These are phyloP conservation scores for Brienomyrus brachyistius DNA, from an alignment of 2,113 vertebrate species.

Conservation along the genomic window DNA sequence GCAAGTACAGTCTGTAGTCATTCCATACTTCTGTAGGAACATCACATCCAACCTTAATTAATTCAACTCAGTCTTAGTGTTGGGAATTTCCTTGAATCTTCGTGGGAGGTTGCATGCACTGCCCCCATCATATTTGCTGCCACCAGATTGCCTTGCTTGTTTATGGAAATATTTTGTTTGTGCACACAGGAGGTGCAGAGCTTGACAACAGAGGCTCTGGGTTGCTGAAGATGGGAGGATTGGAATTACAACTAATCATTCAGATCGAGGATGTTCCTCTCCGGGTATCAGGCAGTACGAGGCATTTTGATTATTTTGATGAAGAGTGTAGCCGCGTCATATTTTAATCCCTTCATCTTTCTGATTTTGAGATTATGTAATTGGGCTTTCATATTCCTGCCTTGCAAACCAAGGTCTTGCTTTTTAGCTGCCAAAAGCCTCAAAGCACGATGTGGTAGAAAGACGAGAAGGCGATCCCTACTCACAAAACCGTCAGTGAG, in stretches of 20 bases:
- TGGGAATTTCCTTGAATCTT: background rate
- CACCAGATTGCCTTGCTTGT: background rate
- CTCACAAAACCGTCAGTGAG: background rate
- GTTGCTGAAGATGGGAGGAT: background rate
- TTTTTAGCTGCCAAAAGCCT: background rate
- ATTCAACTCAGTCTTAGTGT: background rate
- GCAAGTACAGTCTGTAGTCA: background rate
- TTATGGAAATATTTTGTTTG: background rate
- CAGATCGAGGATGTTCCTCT: background rate
- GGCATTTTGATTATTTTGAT: conserved; percentile 2
- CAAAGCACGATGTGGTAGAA: background rate
- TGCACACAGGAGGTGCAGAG: background rate
- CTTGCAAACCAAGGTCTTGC: background rate
- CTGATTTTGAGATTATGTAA: background rate
- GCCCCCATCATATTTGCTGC: background rate
- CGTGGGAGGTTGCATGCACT: background rate
- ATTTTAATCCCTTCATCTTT: background rate
- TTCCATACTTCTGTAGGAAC: background rate
- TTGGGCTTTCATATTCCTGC: background rate
- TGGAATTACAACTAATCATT: background rate
- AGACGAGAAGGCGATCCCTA: background rate
- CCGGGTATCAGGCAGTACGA: background rate
- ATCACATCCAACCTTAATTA: background rate
- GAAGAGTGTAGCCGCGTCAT: background rate
- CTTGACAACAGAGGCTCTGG: background rate